Conservation (phyloP, 2,888 invertebrate species). For the Oscheius sp. region DNA sequence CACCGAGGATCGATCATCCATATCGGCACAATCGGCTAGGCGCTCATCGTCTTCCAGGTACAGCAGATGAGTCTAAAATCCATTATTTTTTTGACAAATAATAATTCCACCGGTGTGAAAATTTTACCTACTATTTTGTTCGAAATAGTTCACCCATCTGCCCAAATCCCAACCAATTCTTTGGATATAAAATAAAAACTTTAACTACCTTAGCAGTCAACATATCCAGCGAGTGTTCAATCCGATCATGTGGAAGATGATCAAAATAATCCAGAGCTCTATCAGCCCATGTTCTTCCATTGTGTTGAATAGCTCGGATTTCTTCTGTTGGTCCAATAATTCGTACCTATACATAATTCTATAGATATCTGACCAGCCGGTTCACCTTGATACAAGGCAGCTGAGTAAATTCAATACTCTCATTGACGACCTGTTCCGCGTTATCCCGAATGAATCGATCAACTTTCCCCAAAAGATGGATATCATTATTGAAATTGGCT, state of each 20-base stretch:
- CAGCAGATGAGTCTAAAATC: slow-evolving; percentile 61
- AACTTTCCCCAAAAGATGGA: slow-evolving; percentile 58
- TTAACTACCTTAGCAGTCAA: slow-evolving; percentile 54
- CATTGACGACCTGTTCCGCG: slow-evolving; percentile 57
- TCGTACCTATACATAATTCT: slow-evolving; percentile 43
- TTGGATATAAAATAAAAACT: background rate
- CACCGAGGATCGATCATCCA: slow-evolving; percentile 64
- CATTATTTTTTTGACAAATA: slow-evolving; percentile 9
- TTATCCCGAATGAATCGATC: slow-evolving; percentile 65
- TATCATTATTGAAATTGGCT: slow-evolving; percentile 68
- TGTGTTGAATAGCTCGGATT: slow-evolving; percentile 33
- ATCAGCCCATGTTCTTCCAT: slow-evolving; percentile 50
- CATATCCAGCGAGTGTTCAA: slow-evolving; percentile 58
- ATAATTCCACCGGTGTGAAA: too few species aligned
- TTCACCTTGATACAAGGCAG: slow-evolving; percentile 67
- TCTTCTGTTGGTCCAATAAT: slow-evolving; percentile 57
- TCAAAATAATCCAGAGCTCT: slow-evolving; percentile 61
- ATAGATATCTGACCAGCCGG: background rate
- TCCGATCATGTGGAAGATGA: slow-evolving; percentile 52
- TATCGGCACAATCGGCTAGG: slow-evolving; percentile 64
- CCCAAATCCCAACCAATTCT: too few species aligned
- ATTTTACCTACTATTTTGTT: too few species aligned
- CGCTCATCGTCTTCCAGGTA: slow-evolving; percentile 62
- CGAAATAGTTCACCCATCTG: too few species aligned
- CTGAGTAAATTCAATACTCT: slow-evolving; percentile 65